These are phyloP conservation scores for Mesocricetus auratus DNA, from an alignment of 2,113 vertebrate genomes.

Conservation along the genomic window DNA sequence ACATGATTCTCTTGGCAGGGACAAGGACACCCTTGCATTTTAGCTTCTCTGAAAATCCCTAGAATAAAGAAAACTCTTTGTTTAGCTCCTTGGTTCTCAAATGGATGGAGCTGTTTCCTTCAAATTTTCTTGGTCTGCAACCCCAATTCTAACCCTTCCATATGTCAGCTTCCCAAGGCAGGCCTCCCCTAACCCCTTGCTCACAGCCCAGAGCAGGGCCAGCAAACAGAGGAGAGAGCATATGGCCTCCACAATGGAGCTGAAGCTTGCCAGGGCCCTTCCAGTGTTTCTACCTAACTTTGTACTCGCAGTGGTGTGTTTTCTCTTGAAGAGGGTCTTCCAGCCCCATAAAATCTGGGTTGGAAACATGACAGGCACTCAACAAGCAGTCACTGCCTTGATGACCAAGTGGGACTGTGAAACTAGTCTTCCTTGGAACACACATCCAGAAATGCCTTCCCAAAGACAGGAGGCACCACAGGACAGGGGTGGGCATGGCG, in stretches of 20 bases:
- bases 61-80: conserved; percentile 30
- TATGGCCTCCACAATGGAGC: background rate
- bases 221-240: background rate
- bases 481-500: background rate
- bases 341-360: background rate
- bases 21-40: background rate
- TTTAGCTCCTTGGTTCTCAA: conserved; percentile 7
- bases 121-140: background rate
- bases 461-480: background rate
- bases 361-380: background rate
- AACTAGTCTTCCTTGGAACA: background rate
- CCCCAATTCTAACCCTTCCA: background rate
- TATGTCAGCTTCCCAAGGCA: background rate
- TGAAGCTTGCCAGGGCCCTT: background rate
- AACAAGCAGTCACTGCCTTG: background rate
- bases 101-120: background rate
- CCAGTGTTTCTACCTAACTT: background rate
- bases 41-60: background rate
- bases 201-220: background rate
- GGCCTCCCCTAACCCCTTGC: background rate
- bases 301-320: background rate
- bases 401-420: background rate
- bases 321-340: background rate
- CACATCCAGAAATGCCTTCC: background rate
- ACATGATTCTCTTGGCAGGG: background rate